Evolutionary conservation across 2,113 vertebrate species (phyloP), one percentile per base, ranked within the genome.

Genomic region (Corydoras maculifer): DNA sequence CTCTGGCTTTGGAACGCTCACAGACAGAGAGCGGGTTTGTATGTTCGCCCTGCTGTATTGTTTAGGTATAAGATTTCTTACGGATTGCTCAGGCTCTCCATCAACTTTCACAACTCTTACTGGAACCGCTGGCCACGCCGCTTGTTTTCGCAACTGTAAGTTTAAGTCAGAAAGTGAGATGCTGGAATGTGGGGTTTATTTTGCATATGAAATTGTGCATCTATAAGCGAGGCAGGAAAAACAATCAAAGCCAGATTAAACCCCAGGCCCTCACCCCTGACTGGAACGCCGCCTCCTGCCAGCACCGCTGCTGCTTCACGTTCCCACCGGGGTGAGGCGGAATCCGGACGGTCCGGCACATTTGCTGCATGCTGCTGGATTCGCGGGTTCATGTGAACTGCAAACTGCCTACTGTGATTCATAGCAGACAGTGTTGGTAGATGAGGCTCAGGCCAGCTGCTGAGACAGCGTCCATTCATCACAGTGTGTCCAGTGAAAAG

Each of bases 1-100:
- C 54, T 68, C 48, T 6, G 60, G 18, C 48, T 58, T 30, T 30
- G 12, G 49, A 31, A 13, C 29, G 13, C 51, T 66, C 65, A 58
- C 30, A 64, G 58, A 62, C 51, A 30, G 49, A 68, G 29, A 70
- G 62, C 68, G 61, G 83, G 65, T 81, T 86, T 84, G 70, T 84
- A 82, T 68, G 75, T 81, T 82, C 43, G 55, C 75, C 74, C 78
- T 79, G 70, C 65, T 77, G 75, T 79, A 79, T 31, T 82, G 78
- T 87, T 88, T 86, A 74, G 72, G 70, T 85, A 84, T 72, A 61
- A 53, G 72, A 79, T 86, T 82, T 80, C 74, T 84, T 70, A 63
- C 15, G 63, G 54, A 25, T 69, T 57, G 62, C 43, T 66, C 59
- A 72, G 43, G 54, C 55, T 65, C 65, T 30, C 58, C 55, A 63